Evolutionary conservation across 1,140 invertebrate genomes (phyloP).

Genomic region (Drosophila kepulauana): DNA sequence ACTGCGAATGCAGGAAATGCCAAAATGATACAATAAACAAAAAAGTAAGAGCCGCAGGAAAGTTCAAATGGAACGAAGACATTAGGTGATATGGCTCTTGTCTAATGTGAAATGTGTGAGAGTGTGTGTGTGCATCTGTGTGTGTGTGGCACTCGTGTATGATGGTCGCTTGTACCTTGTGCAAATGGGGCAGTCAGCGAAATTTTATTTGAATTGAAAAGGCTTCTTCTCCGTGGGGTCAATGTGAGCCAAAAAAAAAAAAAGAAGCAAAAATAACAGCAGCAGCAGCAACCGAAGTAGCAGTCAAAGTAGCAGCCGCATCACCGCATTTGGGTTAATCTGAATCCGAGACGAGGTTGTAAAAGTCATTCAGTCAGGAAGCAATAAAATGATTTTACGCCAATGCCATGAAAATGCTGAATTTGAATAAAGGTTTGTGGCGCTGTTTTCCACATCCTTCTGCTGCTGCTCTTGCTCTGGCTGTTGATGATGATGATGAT

Average conservation of each 20-base stretch:
- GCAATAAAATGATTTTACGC: conserved; percentile 83
- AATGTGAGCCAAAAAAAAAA: conserved; percentile 5
- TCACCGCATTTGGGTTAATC: conserved; percentile 73
- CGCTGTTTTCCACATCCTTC: conserved; percentile 42
- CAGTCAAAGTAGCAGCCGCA: conserved; percentile 27
- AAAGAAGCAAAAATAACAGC: conserved; percentile 1
- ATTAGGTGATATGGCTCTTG: conserved; percentile 25
- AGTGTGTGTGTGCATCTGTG: conserved; percentile 4
- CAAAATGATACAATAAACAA: not conserved
- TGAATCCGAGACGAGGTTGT: conserved; percentile 73
- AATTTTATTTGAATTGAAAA: conserved; percentile 64
- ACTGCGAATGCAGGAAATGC: not conserved
- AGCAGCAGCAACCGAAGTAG: conserved; percentile 12
- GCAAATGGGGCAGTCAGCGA: conserved; percentile 57
- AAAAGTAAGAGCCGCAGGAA: too few relatives aligned
- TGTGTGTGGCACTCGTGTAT: conserved; percentile 16
- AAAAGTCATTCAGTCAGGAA: conserved; percentile 83
- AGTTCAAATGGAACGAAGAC: conserved; percentile 2
- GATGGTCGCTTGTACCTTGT: conserved; percentile 28
- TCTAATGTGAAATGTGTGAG: conserved; percentile 26
- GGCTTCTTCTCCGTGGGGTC: conserved; percentile 32
- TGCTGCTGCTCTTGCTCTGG: not conserved
- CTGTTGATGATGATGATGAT: conserved; percentile 1
- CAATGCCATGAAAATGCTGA: conserved; percentile 82
- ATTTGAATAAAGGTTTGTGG: conserved; percentile 78